phyloP scores from a whole-genome alignment of 2,113 vertebrate species.

The Talpa occidentalis region DNA sequence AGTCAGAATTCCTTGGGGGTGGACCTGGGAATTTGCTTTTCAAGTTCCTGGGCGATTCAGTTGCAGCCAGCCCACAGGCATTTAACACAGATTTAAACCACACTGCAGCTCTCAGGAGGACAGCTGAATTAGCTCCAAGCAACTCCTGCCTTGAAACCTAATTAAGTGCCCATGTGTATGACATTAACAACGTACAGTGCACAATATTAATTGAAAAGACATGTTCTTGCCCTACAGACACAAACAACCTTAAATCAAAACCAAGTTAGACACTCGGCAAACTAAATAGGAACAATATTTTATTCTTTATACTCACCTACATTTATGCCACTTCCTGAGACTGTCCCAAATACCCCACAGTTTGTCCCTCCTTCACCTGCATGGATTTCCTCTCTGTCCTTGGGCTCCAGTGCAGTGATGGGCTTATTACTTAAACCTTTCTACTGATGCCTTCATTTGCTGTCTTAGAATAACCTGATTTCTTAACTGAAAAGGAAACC shows the following conservation, averaged over 20 bases:
- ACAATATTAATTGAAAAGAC: conserved; percentile 63
- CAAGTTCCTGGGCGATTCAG: background rate
- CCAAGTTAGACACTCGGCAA: background rate
- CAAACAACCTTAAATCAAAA: conserved; percentile 63
- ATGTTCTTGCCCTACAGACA: conserved; percentile 37
- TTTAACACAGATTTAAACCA: conserved; percentile 37
- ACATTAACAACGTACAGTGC: conserved; percentile 48
- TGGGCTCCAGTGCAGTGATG: background rate
- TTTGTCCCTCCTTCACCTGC: background rate
- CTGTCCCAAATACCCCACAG: background rate
- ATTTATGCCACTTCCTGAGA: background rate
- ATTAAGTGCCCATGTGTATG: conserved; percentile 53
- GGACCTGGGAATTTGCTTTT: conserved; percentile 3
- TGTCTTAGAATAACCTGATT: background rate
- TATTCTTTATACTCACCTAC: background rate
- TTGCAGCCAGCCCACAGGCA: background rate
- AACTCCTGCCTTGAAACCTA: conserved; percentile 33
- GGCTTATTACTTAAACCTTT: background rate
- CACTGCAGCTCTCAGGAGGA: conserved; percentile 8
- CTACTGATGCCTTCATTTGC: background rate
- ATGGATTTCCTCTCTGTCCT: background rate
- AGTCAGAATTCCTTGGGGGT: conserved; percentile 12
- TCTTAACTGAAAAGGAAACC: conserved; percentile 23
- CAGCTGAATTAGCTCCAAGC: conserved; percentile 5
- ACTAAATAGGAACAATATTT: conserved; percentile 14